These are phyloP conservation scores for Crocodylus rhombifer DNA, from an alignment of 2,797 vertebrate genomes.

Conservation along the genomic window DNA sequence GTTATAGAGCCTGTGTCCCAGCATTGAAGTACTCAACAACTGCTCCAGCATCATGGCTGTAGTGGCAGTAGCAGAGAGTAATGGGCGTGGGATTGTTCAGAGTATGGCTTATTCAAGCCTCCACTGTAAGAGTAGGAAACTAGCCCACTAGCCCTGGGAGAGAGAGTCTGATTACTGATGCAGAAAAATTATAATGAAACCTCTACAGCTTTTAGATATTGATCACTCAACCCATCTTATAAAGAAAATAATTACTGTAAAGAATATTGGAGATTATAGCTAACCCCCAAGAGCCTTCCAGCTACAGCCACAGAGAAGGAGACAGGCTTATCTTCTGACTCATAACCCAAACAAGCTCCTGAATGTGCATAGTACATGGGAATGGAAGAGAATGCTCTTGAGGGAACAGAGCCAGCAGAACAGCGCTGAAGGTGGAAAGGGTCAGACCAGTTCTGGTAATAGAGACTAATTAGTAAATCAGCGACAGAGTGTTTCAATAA, in stretches of 20 bases:
- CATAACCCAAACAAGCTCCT: slow-evolving; percentile 60
- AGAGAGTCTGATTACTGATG: slow-evolving; percentile 13
- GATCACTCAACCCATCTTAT: slow-evolving; percentile 18
- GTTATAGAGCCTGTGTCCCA: not conserved
- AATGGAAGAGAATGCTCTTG: slow-evolving; percentile 62
- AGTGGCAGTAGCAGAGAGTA: not conserved
- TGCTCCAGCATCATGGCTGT: not conserved
- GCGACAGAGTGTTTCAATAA: slow-evolving; percentile 67
- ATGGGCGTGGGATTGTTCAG: not conserved
- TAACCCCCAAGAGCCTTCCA: slow-evolving; percentile 33
- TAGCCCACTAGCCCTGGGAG: not conserved
- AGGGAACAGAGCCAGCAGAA: slow-evolving; percentile 63
- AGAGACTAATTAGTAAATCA: slow-evolving; percentile 69
- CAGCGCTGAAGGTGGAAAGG: slow-evolving; percentile 56
- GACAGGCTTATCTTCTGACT: slow-evolving; percentile 63
- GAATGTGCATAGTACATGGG: slow-evolving; percentile 21
- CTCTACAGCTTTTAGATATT: slow-evolving; percentile 39
- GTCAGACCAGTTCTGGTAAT: slow-evolving; percentile 69
- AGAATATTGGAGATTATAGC: slow-evolving; percentile 28
- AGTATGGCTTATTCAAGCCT: not conserved
- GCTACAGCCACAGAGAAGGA: slow-evolving; percentile 35
- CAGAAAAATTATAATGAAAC: slow-evolving; percentile 13
- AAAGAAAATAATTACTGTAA: slow-evolving; percentile 53
- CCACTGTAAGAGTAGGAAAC: not conserved
- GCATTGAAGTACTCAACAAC: no score